Evolutionary conservation across 2,113 vertebrate genomes (phyloP).

Genomic region (Planiliza haematocheilus): DNA sequence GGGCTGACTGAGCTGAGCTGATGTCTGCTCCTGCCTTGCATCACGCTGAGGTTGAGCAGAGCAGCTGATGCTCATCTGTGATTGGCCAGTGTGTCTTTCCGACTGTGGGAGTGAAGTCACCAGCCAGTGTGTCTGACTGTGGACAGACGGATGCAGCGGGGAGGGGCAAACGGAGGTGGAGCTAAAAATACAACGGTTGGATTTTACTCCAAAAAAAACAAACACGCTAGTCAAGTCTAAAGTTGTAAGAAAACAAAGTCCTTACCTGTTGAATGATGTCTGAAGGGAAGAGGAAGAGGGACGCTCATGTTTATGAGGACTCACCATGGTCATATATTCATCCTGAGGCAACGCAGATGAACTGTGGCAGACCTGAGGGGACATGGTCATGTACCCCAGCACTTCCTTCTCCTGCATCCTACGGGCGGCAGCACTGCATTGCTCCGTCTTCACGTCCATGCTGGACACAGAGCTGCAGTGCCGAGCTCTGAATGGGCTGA

Average conservation of each 20-base stretch:
- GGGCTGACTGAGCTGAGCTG: background rate
- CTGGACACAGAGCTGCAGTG: background rate
- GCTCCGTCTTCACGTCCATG: slow-evolving; percentile 51
- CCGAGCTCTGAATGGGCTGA: background rate
- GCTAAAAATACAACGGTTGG: slow-evolving; percentile 18
- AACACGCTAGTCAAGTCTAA: fast-evolving
- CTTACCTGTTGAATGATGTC: slow-evolving; percentile 53
- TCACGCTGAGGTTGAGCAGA: slow-evolving; percentile 4
- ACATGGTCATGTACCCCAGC: slow-evolving; percentile 72
- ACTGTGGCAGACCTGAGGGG: slow-evolving; percentile 48
- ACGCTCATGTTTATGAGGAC: slow-evolving; percentile 50
- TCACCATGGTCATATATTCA: slow-evolving; percentile 70
- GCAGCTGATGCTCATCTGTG: background rate
- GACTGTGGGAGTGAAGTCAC: background rate
- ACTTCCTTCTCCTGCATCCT: slow-evolving; percentile 29
- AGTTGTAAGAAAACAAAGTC: background rate
- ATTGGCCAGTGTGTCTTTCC: slow-evolving; percentile 16
- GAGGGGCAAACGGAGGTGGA: slow-evolving; percentile 37
- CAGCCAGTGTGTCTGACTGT: background rate
- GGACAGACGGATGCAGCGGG: slow-evolving; percentile 17
- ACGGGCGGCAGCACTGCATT: background rate
- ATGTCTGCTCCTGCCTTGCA: background rate
- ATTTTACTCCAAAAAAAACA: background rate
- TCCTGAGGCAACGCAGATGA: slow-evolving; percentile 37
- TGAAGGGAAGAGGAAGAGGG: slow-evolving; percentile 26